Evolutionary conservation across 2,888 invertebrate genomes (phyloP), one percentile per base, ranked within the genome.

Genomic region (Toxonevra muliebris): DNA sequence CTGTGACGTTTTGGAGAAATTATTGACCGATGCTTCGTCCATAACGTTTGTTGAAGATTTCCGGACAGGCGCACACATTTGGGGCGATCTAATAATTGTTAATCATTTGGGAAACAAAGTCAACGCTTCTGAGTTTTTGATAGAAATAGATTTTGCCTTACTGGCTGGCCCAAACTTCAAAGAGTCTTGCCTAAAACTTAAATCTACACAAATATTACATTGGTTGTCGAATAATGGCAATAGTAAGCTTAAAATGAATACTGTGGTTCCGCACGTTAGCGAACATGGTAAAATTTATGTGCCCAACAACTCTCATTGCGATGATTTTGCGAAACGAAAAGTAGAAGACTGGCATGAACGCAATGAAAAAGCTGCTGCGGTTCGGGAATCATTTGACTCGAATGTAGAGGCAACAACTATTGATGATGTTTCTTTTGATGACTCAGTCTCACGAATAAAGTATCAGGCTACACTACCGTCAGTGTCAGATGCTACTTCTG

Each of bases 261-360:
- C 2, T 7, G 30, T 30, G 30, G 30, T 7, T 30, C 30, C 30
- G 3, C 30, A 30, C 7, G 30, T 30, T 30, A 4, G 30, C 30
- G 30, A 7, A 7, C 30, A 42, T 30, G 69, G 42, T 66, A 64
- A n/a, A n/a, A n/a, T n/a, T n/a, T n/a, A 48, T 1, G 10, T 42
- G 5, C 19, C 1, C 5, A 45, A 45, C 15, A 2, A 7, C 30
- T 30, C 30, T 50, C 68, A 67, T 52, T 64, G 65, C n/a, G 67
- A 70, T 72, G 41, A 59, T 41, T 70, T 72, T n/a, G 73, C 76
- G 2, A 77, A 77, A 60, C 75, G 73, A 19, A 78, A 78, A 50
- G 78, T 78, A 0, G 75, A 76, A 54, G 78, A 78, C 67, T 78
- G 78, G 78, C 74, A 74, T 42, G 69, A 72, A 10, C 71, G 77